Evolutionary conservation across 64 coral and sea anemone species (phyloP), one percentile per base, ranked within the genome.

Genomic region (Porites australiensis): DNA sequence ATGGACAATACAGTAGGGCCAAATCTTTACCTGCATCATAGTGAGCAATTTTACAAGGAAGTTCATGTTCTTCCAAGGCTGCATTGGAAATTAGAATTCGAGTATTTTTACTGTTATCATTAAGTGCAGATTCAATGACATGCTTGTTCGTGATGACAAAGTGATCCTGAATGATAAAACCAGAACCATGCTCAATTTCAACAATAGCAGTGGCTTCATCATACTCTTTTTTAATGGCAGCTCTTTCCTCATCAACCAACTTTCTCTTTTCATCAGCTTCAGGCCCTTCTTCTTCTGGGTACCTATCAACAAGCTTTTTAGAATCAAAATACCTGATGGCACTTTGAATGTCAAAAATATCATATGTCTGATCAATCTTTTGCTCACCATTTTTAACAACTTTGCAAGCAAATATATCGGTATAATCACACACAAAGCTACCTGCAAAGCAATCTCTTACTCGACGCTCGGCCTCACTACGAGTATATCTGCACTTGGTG

Each of bases 361-460:
- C 15, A 46, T 63, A 82, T 5, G 54, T n/a, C 15, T 19, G 73
- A 7, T 52, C 27, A 37, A 37, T 37, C 27, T 37, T 37, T 37
- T 37, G 27, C 27, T 37, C 27, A 37, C 27, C 27, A 37, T 37
- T 37, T 37, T 37, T 1, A 37, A 37, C 27, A 37, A 0, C 44
- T 14, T 73, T 73, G 23, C 22, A 8, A 43, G 2, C 8, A 73
- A 73, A 73, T 44, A 73, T 43, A 23, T 37, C 20, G 27, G 69
- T 44, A 72, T 44, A 7, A 57, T 57, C 62, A 14, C 62, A 5
- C 8, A 64, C 4, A 64, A 64, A 64, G 62, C 2, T 64, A 2
- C 62, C 62, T 64, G 70, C 70, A 45, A 44, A 73, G 44, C 70
- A 73, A 73, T 73, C 70, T 73, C 70, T 44, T 3, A 73, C 70